Conservation (phyloP, 2,888 invertebrate genomes). For the Brenthis hecate region DNA sequence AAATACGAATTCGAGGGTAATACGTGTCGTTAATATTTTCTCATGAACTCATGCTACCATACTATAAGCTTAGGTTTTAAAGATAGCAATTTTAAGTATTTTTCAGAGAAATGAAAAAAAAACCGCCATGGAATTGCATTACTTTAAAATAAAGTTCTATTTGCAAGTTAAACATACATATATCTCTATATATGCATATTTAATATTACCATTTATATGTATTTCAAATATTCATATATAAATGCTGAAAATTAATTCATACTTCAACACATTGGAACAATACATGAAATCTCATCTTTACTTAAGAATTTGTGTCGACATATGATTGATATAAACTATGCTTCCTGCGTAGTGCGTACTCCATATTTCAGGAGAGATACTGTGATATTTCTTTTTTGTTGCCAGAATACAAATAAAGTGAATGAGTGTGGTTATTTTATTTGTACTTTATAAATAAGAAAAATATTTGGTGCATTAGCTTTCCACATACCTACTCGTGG, state of each 20-base stretch:
- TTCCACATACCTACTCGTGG: too few species aligned
- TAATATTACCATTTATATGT: too few species aligned
- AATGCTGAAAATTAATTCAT: too few species aligned
- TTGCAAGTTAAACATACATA: too few species aligned
- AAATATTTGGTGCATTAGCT: too few species aligned
- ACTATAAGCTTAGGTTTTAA: not conserved
- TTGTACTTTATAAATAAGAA: not conserved
- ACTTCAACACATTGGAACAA: not conserved
- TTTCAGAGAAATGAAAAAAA: too few species aligned
- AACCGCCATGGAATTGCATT: too few species aligned
- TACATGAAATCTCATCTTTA: not conserved
- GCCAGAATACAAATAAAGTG: conserved; percentile 16
- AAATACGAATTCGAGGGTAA: conserved; percentile 4
- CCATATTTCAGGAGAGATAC: conserved; percentile 4
- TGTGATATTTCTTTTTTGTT: conserved; percentile 4
- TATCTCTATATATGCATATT: too few species aligned
- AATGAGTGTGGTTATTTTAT: not conserved
- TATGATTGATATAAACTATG: conserved; percentile 14
- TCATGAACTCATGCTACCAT: not conserved
- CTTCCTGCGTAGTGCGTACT: not conserved
- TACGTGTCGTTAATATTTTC: not conserved
- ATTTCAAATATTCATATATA: too few species aligned
- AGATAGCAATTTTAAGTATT: not conserved
- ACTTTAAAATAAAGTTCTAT: too few species aligned
- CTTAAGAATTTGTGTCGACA: not conserved